Base-by-base conservation (phyloP, 2,113 vertebrate species). In the Xiphorhynchus elegans region DNA sequence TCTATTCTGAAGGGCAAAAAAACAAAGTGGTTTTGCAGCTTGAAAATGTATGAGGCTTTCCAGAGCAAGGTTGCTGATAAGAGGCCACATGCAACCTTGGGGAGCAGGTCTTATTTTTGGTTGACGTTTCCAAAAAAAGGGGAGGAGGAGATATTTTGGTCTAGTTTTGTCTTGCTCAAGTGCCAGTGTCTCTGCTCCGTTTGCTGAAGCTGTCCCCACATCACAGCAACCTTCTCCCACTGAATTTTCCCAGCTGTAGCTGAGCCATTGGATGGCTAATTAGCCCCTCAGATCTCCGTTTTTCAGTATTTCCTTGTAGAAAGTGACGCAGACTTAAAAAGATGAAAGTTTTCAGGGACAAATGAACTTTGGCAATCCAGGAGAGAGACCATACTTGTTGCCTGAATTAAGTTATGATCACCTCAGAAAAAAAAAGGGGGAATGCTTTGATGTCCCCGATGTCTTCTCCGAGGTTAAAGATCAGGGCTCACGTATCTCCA, bases 381-480 rank as follows among this genome's bases (percentile, higher is more conserved):
- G 89, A 87, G 70, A 40, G 56, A 67, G 33, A 39, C 70, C 67
- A 11, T 60, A 62, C 78, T 88, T 23, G 59, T 67, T 56, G 75
- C 75, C 87, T 63, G 89, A 95, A 97, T 87, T 94, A 95, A 96
- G 95, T 91, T 96, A 96, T 96, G 96, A 95, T 67, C 72, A 88
- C 82, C 59, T 85, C 49, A 74, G n/a, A 46, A 46, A 39, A 79
- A 84, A 70, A 73, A 70, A 35, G 59, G 37, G 67, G 42, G 89
- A 95, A 95, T 94, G 96, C 95, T 96, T 96, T 97, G 95, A 97
- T 96, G 96, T 96, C 91, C 90, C 94, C 33, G 50, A 90, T 85
- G 81, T 77, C 91, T 85, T 91, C 84, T 39, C 82, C 9, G 63
- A 88, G 92, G 96, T 96, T 95, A 96, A 95, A 96, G 94, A 97